phyloP scores from a whole-genome alignment of 2,888 invertebrate species.

The Endomychus coccineus region DNA sequence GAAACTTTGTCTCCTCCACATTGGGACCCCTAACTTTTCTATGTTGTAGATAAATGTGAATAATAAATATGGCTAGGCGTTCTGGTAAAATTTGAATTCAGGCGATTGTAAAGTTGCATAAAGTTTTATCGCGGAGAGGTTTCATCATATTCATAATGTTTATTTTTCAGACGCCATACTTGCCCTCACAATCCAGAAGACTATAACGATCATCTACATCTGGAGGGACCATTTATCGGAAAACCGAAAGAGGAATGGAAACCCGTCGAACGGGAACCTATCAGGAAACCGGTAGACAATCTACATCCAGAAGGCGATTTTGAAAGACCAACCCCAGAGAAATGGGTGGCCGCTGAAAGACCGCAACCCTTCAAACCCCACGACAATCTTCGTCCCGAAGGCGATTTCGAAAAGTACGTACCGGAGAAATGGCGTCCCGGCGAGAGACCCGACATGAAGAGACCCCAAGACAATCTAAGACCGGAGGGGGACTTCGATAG shows the following conservation, averaged over 20 bases:
- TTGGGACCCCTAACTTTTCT: too few species aligned
- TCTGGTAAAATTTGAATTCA: too few species aligned
- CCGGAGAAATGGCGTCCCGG: slow-evolving; percentile 46
- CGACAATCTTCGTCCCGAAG: slow-evolving; percentile 46
- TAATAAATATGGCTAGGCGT: too few species aligned
- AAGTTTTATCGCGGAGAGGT: too few species aligned
- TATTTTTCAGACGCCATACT: slow-evolving; percentile 67
- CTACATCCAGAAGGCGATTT: slow-evolving; percentile 42
- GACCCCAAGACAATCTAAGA: slow-evolving; percentile 55
- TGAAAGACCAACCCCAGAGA: slow-evolving; percentile 29
- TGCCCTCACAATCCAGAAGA: slow-evolving; percentile 63
- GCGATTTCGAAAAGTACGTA: slow-evolving; percentile 47
- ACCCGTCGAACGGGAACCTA: slow-evolving; percentile 41
- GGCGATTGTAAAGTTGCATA: too few species aligned
- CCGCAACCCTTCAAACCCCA: slow-evolving; percentile 47
- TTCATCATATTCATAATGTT: too few species aligned
- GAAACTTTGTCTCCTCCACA: too few species aligned
- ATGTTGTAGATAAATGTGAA: too few species aligned
- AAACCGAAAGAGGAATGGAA: slow-evolving; percentile 46
- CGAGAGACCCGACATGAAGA: slow-evolving; percentile 47
- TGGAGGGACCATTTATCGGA: slow-evolving; percentile 58
- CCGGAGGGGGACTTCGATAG: slow-evolving; percentile 55
- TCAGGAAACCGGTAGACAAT: slow-evolving; percentile 42
- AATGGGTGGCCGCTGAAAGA: slow-evolving; percentile 45
- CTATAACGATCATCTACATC: slow-evolving; percentile 62